phyloP scores from a whole-genome alignment of 2,888 invertebrate species.

The Agonopterix alstromeriana region DNA sequence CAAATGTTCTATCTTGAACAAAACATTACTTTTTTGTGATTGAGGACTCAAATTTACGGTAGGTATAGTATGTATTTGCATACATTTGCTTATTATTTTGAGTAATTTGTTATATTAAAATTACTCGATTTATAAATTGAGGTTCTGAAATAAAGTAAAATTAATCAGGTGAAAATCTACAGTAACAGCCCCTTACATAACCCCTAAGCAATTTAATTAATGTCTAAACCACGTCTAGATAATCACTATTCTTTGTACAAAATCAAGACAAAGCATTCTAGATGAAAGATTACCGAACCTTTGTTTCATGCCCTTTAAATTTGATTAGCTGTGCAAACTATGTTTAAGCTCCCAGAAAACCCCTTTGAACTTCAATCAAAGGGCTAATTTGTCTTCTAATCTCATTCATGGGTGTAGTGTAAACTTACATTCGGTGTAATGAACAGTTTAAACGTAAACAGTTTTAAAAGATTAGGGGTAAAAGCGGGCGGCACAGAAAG shows the following conservation, averaged over 20 bases:
- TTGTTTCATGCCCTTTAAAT: constrained; percentile 41
- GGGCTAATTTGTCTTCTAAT: constrained; percentile 34
- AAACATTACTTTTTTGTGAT: too few relatives aligned
- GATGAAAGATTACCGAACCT: constrained; percentile 38
- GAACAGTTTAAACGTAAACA: constrained; percentile 26
- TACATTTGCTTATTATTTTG: too few relatives aligned
- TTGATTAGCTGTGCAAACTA: constrained; percentile 51
- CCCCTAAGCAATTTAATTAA: too few relatives aligned
- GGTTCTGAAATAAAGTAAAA: too few relatives aligned
- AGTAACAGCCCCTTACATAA: too few relatives aligned
- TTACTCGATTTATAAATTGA: too few relatives aligned
- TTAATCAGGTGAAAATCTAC: too few relatives aligned
- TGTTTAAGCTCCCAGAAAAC: constrained; percentile 40
- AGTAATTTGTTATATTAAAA: too few relatives aligned
- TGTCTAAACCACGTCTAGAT: too few relatives aligned
- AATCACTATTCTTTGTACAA: constrained; percentile 5
- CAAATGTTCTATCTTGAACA: too few relatives aligned
- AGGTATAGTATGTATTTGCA: too few relatives aligned
- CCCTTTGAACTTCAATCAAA: constrained; percentile 45
- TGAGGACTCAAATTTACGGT: too few relatives aligned
- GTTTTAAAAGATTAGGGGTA: constrained; percentile 33
- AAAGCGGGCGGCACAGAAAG: neutral
- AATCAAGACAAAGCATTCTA: constrained; percentile 28
- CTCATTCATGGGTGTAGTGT: constrained; percentile 20
- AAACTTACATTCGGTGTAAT: constrained; percentile 34